A percentile compares a stretch with the other conserved stretches of the same genome.
Evolutionary conservation across 2,113 vertebrate species (phyloP).

Genomic region (Bufo gargarizans): DNA sequence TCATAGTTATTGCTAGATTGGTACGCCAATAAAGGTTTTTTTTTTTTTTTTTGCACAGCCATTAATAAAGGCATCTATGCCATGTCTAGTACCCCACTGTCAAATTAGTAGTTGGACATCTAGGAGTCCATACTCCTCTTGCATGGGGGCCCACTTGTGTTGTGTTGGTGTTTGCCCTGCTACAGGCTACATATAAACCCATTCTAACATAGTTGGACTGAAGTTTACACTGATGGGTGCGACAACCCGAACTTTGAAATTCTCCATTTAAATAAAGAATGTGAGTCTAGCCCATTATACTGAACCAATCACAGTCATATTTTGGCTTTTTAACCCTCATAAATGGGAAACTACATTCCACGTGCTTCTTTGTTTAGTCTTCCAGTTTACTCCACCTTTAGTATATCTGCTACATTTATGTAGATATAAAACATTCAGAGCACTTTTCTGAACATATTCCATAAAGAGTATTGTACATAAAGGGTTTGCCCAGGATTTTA

Average conservation of each 20-base stretch:
- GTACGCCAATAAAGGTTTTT: too few species aligned
- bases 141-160: too few species aligned
- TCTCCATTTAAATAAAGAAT: not conserved
- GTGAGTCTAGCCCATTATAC: not conserved
- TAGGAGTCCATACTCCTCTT: too few species aligned
- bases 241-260: not conserved
- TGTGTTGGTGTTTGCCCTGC: too few species aligned
- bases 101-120: too few species aligned
- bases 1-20: too few species aligned
- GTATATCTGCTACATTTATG: constrained; percentile 8
- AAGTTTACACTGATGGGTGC: not conserved
- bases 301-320: not conserved
- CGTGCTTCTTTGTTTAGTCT: constrained; percentile 35
- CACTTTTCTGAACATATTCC: not conserved
- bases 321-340: not conserved
- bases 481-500: not conserved
- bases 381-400: not conserved
- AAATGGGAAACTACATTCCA: constrained; percentile 4
- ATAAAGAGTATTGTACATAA: not conserved
- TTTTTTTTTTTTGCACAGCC: too few species aligned
- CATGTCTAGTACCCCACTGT: too few species aligned
- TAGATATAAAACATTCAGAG: not conserved
- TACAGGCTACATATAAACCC: not conserved
- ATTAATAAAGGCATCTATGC: too few species aligned
- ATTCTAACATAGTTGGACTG: not conserved